Percentiles rank a stretch among this genome's conserved stretches.
phyloP scores from a whole-genome alignment of 2,888 invertebrate species.

The Troides oblongomaculatus region DNA sequence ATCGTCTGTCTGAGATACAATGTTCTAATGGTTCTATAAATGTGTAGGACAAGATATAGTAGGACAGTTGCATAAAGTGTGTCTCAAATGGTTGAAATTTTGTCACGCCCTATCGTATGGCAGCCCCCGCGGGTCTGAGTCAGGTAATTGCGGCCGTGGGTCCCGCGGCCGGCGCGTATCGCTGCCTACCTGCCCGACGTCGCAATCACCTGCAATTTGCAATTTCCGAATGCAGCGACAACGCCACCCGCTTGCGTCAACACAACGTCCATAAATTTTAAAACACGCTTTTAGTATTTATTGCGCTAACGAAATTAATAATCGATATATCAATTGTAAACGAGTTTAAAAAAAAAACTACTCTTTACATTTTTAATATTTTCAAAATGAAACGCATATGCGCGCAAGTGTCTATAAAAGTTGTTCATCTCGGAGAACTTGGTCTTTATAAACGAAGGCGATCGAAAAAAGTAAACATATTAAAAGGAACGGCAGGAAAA shows the following conservation, averaged over 20 bases:
- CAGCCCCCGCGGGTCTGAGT: conserved; percentile 28
- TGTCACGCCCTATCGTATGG: conserved; percentile 22
- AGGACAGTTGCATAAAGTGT: not conserved
- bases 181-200: conserved; percentile 38
- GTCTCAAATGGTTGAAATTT: conserved; percentile 6
- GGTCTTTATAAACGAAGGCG: conserved; percentile 49
- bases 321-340: too few relatives aligned
- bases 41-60: conserved; percentile 55
- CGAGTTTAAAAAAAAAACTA: not conserved
- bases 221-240: conserved; percentile 61
- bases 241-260: conserved; percentile 10
- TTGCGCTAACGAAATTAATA: not conserved
- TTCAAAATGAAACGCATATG: not conserved
- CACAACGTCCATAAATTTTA: conserved; percentile 11
- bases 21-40: not conserved
- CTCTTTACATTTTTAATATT: not conserved
- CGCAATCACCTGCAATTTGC: conserved; percentile 64
- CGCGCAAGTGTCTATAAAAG: not conserved
- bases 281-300: not conserved
- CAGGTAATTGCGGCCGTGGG: conserved; percentile 50
- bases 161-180: conserved; percentile 31
- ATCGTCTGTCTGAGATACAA: not conserved
- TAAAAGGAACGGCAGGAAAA: conserved; percentile 29
- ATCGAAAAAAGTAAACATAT: conserved; percentile 47
- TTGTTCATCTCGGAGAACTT: conserved; percentile 33